Base-by-base conservation (phyloP, 2,113 vertebrate species). In the Megaceryle torquata region DNA sequence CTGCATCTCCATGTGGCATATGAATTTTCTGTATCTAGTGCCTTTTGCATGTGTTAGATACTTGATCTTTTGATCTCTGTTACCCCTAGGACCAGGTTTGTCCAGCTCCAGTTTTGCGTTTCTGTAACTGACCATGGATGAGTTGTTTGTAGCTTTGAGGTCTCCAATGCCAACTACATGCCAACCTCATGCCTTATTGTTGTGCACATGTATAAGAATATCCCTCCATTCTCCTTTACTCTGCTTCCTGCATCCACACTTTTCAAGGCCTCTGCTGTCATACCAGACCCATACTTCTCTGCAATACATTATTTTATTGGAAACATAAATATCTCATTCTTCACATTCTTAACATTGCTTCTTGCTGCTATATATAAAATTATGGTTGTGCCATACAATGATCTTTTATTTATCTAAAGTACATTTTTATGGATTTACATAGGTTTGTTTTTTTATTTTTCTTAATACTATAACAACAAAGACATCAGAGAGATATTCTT, bases 221-320 rank as follows among this genome's bases (percentile, higher is more conserved):
- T 43, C 9, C 3, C 25, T 3, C 33, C 7, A 5, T n/a, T 37
- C 6, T n/a, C 13, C 9, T 60, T 80, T 50, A 16, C 0, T 1
- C 15, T 76, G 3, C n/a, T 51, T 67, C 25, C 10, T 54, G 16
- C 1, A 0, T 53, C 25, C 28, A 50, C 1, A 0, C 28, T 86
- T 86, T n/a, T 51, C 44, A 57, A 84, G 24, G 9, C 20, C 24
- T 80, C 15, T 83, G 33, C 26, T 76, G 5, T 46, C 9, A 12
- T 50, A 51, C 15, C 10, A 82, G 16, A 19, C 6, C 13, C 43
- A 7, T 70, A 31, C 2, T 37, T 82, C 26, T 74, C 14, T 56
- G n/a, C 2, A 16, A 61, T 39, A 6, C 5, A 9, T 5, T 4
- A 7, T 57, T 79, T 33, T 60, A 6, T 3, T 83, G 24, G 8